Conservation (phyloP, 2,888 invertebrate species). For the Oscheius sp. region DNA sequence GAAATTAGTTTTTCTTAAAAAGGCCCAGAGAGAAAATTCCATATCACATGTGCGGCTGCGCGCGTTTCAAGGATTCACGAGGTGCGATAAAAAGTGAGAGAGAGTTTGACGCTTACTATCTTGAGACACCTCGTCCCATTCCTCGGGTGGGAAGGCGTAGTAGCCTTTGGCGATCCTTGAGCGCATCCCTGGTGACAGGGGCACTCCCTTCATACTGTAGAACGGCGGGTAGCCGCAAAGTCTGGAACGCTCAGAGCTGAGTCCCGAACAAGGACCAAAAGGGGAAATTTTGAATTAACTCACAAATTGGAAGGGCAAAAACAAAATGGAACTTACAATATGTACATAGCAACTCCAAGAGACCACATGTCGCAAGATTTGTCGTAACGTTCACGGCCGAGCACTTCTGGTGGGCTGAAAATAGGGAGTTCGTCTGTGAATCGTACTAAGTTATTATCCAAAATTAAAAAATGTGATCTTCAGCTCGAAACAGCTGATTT, state of each 20-base stretch:
- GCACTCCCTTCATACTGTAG: constrained; percentile 95
- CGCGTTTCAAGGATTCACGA: constrained; percentile 18
- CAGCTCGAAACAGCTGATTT: too few relatives aligned
- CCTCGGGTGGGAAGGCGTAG: constrained; percentile 94
- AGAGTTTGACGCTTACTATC: constrained; percentile 78
- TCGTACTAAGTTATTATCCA: neutral
- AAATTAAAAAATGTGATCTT: neutral
- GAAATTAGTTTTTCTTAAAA: constrained; percentile 1
- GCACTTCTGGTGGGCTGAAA: constrained; percentile 82
- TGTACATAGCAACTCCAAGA: constrained; percentile 98
- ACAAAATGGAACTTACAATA: constrained; percentile 80
- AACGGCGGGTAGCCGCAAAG: constrained; percentile 98
- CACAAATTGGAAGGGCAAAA: constrained; percentile 34
- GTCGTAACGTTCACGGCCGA: constrained; percentile 97
- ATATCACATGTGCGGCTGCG: neutral
- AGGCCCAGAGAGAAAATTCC: neutral
- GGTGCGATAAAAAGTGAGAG: constrained; percentile 8
- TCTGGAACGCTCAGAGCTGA: constrained; percentile 70
- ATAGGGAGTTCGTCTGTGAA: neutral
- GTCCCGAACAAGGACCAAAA: neutral
- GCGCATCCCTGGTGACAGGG: constrained; percentile 99
- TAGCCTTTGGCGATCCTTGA: constrained; percentile 92
- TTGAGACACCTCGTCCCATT: constrained; percentile 91
- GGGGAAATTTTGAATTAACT: constrained; percentile 1
- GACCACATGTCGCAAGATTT: constrained; percentile 99